Evolutionary conservation across 2,888 invertebrate species (phyloP), one percentile per base, ranked within the genome.

Genomic region (Aporophyla nigra): DNA sequence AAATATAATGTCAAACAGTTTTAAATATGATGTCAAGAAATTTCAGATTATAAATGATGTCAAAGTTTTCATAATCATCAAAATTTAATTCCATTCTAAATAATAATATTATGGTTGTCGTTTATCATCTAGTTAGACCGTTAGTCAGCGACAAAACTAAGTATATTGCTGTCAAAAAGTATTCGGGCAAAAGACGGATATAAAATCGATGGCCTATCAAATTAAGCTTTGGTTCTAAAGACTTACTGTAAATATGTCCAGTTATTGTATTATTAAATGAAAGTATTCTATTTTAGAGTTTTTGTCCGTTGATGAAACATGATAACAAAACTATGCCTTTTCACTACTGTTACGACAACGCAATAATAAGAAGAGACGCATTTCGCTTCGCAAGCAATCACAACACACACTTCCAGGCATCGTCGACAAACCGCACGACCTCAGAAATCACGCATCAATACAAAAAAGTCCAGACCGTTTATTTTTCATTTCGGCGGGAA

Each of bases 401-500:
- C 27, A 70, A 75, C 21, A 62, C 51, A 66, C 51, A 56, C 61
- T 58, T 53, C 12, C 21, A 46, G n/a, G 27, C 71, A 61, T 10
- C 33, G 43, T 21, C 66, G 14, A 0, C 76, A 69, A 69, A 74
- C 58, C 61, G 10, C n/a, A 40, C 73, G 68, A 78, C 78, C 87
- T 76, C 73, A 73, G 75, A 86, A 87, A 83, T 93, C 93, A 92
- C 91, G 91, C 92, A 93, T 93, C 94, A 93, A 92, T 92, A 92
- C 91, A 92, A 91, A 82, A 87, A 86, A 80, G 19, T 68, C 82
- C 80, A 82, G 88, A 78, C 87, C 91, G 93, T 93, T 93, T 94
- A 94, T 94, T 94, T 94, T 94, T 94, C 93, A 95, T 94, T 94
- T 93, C 85, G 92, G 91, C 91, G 90, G 94, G 93, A 95, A 95